Base-by-base conservation (phyloP, 2,113 vertebrate genomes). In the Tachycineta bicolor region DNA sequence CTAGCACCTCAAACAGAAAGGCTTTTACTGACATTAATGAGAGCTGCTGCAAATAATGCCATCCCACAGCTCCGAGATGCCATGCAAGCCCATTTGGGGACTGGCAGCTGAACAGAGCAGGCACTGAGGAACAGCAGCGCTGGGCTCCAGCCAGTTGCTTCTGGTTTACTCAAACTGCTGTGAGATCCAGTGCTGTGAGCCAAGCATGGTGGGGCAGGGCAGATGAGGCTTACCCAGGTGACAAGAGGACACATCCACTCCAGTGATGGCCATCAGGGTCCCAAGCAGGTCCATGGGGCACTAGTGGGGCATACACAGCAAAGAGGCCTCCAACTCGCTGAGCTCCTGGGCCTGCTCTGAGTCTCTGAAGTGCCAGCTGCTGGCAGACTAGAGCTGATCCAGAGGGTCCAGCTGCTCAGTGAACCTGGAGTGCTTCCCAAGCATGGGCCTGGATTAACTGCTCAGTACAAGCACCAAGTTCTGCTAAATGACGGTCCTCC, bases 21-120 rank as follows among this genome's bases (percentile, higher is more conserved):
- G 89, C 96, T 96, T 97, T 97, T 96, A 97, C 47, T 39, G 60
- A 22, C 44, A 39, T 70, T 78, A 87, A 67, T 44, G 74, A 83
- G 69, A 59, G 58, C 43, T 59, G 81, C 64, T 67, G 88, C 65
- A 93, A 94, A 96, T 76, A 95, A 96, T 76, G 89, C 83, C 78
- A 73, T 29, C 94, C 63, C 83, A 93, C 68, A 97, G 91, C 90
- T 55, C 23, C 0, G 41, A 60, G 84, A 63, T 87, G 87, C 91
- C 89, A 88, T 14, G 29, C 52, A 34, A 79, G 49, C 62, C 88
- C n/a, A 55, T 26, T 43, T 0, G 1, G 74, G 50, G 33, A 79
- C 59, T 83, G 64, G 59, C 25, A 58, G 79, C 73, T 31, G 25
- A 89, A 89, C 86, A 90, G 81, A 81, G 79, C 60, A 39, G 60